Evolutionary conservation across 2,888 invertebrate genomes (phyloP).

Genomic region (Philonicus albiceps): DNA sequence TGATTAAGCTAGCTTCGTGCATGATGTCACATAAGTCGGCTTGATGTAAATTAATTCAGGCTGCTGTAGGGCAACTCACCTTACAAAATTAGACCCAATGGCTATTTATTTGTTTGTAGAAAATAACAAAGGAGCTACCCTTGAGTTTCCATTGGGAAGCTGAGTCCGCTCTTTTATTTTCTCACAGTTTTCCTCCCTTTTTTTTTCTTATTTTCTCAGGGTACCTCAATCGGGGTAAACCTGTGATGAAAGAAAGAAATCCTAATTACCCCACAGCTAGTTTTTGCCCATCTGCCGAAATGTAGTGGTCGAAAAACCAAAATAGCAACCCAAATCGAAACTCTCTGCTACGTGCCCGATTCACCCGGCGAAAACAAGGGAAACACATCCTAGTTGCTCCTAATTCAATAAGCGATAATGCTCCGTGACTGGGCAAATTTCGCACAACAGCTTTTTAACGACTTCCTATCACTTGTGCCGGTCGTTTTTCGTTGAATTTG

Average conservation of each 20-base stretch:
- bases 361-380: background rate
- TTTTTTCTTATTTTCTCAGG: background rate
- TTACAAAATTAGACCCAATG: background rate
- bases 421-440: slow-evolving; percentile 17
- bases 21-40: background rate
- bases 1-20: background rate
- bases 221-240: background rate
- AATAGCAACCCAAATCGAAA: background rate
- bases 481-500: slow-evolving; percentile 3
- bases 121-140: background rate
- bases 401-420: slow-evolving; percentile 24
- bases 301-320: background rate
- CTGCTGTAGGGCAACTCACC: background rate
- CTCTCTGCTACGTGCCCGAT: background rate
- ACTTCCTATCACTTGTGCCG: background rate
- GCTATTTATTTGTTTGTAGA: background rate
- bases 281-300: background rate
- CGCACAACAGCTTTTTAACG: slow-evolving; percentile 20
- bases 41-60: background rate
- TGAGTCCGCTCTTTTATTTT: background rate
- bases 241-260: background rate
- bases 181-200: background rate
- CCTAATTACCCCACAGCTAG: background rate
- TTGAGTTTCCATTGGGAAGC: background rate
- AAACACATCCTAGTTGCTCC: background rate